Base-by-base conservation (phyloP, 2,113 vertebrate species). In the Ciconia boyciana region DNA sequence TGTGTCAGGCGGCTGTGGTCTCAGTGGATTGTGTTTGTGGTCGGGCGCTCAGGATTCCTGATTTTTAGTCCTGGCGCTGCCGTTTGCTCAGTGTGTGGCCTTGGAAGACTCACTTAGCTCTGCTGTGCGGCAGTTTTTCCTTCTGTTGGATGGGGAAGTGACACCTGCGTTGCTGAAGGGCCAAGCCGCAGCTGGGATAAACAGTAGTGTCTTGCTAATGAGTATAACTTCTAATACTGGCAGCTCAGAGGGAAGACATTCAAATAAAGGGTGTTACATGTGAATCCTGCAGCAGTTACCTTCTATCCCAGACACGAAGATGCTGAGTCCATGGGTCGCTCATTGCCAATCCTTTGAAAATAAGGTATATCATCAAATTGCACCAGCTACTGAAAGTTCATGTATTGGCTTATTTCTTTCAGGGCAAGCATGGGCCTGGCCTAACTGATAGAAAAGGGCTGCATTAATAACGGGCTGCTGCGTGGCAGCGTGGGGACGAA, bases 1-100 rank as follows among this genome's bases (percentile, higher is more conserved):
- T 82, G 48, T 68, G 78, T 93, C 89, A 96, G 94, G 62, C 62
- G 3, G 13, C 81, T 96, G 95, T 94, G 95, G 95, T 95, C 94
- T 95, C 46, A 0, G 46, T 0, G 3, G 96, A 94, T 84, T 87
- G 83, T 61, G 69, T 84, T 91, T 97, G 91, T 96, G 96, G 97
- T 94, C 6, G 8, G 54, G 75, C 5, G 20, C 84, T 94, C 7
- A 5, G 44, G 87, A 94, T 89, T 91, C 93, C 81, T 83, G n/a
- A 51, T 93, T 95, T 66, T 71, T 55, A 31, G 55, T 83, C 72
- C 88, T 94, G 95, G 81, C 62, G 11, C 54, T 91, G 93, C 87
- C 3, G 1, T 79, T 64, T 70, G 74, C 95, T 83, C 3, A 0
- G 20, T 97, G 94, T 97, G 93, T 97, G 95, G 96, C 95, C 95